These are phyloP conservation scores for Chroicocephalus ridibundus DNA, from an alignment of 2,113 vertebrate genomes.

Conservation along the genomic window DNA sequence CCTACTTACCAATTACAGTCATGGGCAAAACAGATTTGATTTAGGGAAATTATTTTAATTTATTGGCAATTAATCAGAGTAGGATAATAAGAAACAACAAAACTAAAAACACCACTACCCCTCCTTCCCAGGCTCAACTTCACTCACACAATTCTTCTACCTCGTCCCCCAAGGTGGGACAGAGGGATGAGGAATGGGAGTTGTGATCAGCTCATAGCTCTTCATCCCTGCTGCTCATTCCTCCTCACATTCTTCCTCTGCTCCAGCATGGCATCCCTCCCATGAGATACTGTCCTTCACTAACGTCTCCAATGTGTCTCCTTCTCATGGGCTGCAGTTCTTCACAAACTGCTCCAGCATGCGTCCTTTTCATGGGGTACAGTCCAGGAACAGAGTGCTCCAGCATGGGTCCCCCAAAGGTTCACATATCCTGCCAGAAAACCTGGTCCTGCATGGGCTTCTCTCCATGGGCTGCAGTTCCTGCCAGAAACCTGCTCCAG, in stretches of 20 bases:
- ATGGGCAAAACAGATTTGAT: accelerated
- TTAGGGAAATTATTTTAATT: neutral
- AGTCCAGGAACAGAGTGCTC: neutral
- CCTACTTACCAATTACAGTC: neutral
- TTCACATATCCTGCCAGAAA: neutral
- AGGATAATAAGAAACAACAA: neutral
- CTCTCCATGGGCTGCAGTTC: neutral
- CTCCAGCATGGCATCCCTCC: accelerated
- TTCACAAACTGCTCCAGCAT: neutral
- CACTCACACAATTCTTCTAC: neutral
- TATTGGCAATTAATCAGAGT: neutral
- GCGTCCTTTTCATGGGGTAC: neutral
- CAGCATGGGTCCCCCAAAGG: accelerated
- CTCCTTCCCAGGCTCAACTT: neutral
- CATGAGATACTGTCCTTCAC: neutral
- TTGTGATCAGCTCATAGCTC: neutral
- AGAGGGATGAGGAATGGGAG: accelerated
- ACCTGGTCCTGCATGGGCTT: neutral
- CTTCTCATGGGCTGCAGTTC: neutral
- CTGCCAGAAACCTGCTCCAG: neutral
- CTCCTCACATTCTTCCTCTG: accelerated
- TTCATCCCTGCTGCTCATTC: neutral
- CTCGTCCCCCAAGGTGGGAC: neutral
- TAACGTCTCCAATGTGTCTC: neutral
- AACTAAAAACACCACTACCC: accelerated